Evolutionary conservation across 1,140 invertebrate genomes (phyloP).

Genomic region (Dendrolimus punctatus): DNA sequence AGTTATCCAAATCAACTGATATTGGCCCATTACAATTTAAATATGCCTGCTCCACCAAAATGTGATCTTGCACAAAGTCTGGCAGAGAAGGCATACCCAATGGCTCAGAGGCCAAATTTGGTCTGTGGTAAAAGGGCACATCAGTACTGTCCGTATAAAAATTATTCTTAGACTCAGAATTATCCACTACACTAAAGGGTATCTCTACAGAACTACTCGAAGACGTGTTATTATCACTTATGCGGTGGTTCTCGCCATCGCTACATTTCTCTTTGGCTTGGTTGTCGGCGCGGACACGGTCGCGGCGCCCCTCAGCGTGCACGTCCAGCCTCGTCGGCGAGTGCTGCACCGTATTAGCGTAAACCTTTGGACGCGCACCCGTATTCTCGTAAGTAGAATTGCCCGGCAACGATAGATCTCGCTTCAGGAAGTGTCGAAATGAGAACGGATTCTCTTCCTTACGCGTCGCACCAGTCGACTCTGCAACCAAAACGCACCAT

Average conservation of each 20-base stretch:
- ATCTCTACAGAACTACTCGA: conserved; percentile 64
- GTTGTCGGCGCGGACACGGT: conserved; percentile 43
- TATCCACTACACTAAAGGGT: conserved; percentile 61
- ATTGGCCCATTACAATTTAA: conserved; percentile 63
- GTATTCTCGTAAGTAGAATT: conserved; percentile 67
- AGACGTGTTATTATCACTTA: conserved; percentile 48
- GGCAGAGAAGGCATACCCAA: conserved; percentile 72
- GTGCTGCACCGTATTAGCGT: conserved; percentile 59
- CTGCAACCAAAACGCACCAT: conserved; percentile 49
- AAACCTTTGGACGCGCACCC: conserved; percentile 66
- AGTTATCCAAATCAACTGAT: conserved; percentile 70
- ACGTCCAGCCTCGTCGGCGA: conserved; percentile 55
- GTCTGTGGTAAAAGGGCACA: conserved; percentile 51
- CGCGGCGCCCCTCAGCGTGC: conserved; percentile 40
- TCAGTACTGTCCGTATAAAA: conserved; percentile 52
- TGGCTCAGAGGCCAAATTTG: conserved; percentile 57
- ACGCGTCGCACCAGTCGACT: conserved; percentile 61
- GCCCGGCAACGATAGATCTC: conserved; percentile 68
- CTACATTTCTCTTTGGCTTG: conserved; percentile 60
- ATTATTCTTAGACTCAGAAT: conserved; percentile 59
- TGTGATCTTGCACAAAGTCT: conserved; percentile 79
- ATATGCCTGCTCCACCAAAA: conserved; percentile 75
- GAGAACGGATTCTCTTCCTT: conserved; percentile 84
- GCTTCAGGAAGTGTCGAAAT: conserved; percentile 84
- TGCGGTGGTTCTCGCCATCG: conserved; percentile 36